Evolutionary conservation across 1,140 invertebrate genomes (phyloP).

Genomic region (Drosophila malerkotliana): DNA sequence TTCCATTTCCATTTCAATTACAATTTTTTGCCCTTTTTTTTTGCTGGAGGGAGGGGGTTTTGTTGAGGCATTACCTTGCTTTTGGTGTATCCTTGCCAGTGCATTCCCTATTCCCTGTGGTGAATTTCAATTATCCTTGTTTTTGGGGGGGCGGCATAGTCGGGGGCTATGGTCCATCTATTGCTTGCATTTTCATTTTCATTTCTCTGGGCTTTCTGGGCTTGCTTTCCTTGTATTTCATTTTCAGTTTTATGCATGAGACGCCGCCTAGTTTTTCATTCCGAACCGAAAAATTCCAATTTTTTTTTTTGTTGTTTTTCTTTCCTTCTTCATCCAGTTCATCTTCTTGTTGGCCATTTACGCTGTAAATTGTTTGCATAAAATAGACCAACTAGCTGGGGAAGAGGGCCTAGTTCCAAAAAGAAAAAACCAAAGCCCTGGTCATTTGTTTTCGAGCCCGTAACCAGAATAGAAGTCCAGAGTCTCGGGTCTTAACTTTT

Average conservation of each 20-base stretch:
- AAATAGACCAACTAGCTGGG: constrained; percentile 42
- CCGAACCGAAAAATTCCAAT: constrained; percentile 20
- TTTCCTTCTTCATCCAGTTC: constrained; percentile 12
- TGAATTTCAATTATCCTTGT: constrained; percentile 74
- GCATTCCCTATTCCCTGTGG: constrained; percentile 33
- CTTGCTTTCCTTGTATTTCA: constrained; percentile 57
- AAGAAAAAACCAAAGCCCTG: constrained; percentile 7
- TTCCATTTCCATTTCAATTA: constrained; percentile 31
- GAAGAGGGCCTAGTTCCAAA: constrained; percentile 9
- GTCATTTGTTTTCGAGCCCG: constrained; percentile 49
- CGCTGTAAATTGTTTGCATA: constrained; percentile 79
- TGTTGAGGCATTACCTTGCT: constrained; percentile 10
- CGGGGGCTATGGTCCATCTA: constrained; percentile 14
- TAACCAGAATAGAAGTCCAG: background rate
- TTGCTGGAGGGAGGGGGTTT: background rate
- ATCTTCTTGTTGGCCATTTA: constrained; percentile 54
- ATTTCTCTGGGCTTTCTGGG: background rate
- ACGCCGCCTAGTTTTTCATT: constrained; percentile 67
- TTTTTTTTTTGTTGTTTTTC: constrained; percentile 21
- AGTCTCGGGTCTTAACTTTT: constrained; percentile 71
- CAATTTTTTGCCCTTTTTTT: constrained; percentile 26
- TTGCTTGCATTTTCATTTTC: constrained; percentile 9
- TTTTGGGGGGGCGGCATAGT: background rate
- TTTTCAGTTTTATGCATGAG: constrained; percentile 78
- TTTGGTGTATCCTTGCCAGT: background rate